Percentiles rank a stretch among this genome's conserved stretches.
phyloP scores from a whole-genome alignment of 2,888 invertebrate genomes.

The Apamea anceps region DNA sequence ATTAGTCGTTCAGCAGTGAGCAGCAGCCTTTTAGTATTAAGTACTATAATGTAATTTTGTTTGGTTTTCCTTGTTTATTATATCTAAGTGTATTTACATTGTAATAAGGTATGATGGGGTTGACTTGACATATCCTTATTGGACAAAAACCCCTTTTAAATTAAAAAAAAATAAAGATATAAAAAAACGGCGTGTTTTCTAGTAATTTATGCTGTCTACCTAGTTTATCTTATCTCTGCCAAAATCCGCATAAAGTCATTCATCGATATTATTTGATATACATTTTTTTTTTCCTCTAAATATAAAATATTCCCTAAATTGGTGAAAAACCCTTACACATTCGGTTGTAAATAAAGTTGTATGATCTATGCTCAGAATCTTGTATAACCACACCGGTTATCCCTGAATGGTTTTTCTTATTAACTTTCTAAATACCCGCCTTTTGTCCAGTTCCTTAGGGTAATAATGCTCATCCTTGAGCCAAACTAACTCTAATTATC shows the following conservation, averaged over 20 bases:
- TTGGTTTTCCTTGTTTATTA: too few relatives aligned
- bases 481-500: background rate
- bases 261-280: background rate
- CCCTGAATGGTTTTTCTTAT: background rate
- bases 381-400: background rate
- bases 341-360: background rate
- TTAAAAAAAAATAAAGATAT: too few relatives aligned
- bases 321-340: background rate
- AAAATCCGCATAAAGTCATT: background rate
- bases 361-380: background rate
- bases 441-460: background rate
- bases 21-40: too few relatives aligned
- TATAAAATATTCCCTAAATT: background rate
- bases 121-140: too few relatives aligned
- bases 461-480: background rate
- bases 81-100: too few relatives aligned
- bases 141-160: too few relatives aligned
- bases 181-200: background rate
- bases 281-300: background rate
- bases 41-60: too few relatives aligned
- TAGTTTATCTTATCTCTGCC: background rate
- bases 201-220: background rate
- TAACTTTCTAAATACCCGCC: background rate
- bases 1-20: too few relatives aligned
- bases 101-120: too few relatives aligned